Evolutionary conservation across 37 sponge, comb jelly and placozoan species (phyloP), one percentile per base, ranked within the genome.

Genomic region (Chondrilla cf. caribensis): DNA sequence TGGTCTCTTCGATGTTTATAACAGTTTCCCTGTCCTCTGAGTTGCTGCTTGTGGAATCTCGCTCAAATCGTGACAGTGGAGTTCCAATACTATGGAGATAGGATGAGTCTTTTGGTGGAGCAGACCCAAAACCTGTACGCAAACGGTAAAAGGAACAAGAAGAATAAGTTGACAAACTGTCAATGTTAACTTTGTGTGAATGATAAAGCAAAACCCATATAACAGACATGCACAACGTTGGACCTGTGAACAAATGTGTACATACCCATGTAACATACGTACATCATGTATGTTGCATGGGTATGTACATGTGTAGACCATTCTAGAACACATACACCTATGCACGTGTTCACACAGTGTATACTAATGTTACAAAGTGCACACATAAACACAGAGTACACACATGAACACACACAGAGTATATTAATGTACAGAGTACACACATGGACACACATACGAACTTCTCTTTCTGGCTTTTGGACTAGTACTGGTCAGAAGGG

Each of bases 31-130:
- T 24, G 38, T 73, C 76, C 1, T 6, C 41, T 19, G 43, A 1
- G 15, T 62, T 28, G 3, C 43, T 39, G 24, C 24, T 21, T 17
- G 43, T 9, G 1, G 43, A 22, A 3, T 42, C 24, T 31, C 25
- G 76, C 0, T n/a, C 24, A 37, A 73, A 73, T 1, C 15, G 76
- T 17, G 76, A 40, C 41, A 73, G 43, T 39, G 76, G 76, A 22
- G 76, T 73, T 19, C 76, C 76, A 41, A 73, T 21, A 40, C 76
- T 73, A 37, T 73, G 44, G 40, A 39, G 41, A 47, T 6, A 11
- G 6, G 51, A 47, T 47, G 51, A 47, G 6, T 47, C 29, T n/a
- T 62, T 28, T 19, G 22, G 22, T 19, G 64, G 6, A 29, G 29
- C 29, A 28, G 64, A 62, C 7, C 40, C 76, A 8, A 73, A 39